A percentile compares a stretch with the other conserved stretches of the same genome.
These are phyloP conservation scores for Microplitis demolitor DNA, from an alignment of 1,140 invertebrate species.

Conservation along the genomic window DNA sequence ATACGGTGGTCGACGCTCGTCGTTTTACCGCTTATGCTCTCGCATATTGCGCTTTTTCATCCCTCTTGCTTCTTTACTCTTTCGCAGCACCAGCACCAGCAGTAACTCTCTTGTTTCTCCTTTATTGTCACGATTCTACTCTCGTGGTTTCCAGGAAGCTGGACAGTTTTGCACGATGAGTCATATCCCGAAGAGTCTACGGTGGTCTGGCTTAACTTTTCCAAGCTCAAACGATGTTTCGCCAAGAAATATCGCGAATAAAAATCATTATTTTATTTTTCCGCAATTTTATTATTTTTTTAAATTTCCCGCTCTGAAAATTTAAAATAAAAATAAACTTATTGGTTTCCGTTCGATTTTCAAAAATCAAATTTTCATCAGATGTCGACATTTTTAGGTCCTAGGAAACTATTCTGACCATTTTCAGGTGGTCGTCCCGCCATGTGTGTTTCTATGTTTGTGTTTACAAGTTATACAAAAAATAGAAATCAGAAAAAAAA, in stretches of 20 bases:
- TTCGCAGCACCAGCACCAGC: neutral
- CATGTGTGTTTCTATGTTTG: too few species aligned
- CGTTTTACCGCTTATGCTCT: constrained; percentile 29
- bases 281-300: too few species aligned
- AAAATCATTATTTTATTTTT: neutral
- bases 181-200: constrained; percentile 3
- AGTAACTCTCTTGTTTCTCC: neutral
- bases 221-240: neutral
- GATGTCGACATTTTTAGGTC: too few species aligned
- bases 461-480: too few species aligned
- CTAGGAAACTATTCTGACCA: too few species aligned
- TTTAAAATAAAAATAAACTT: too few species aligned
- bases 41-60: constrained; percentile 28
- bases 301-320: too few species aligned
- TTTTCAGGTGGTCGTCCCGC: too few species aligned
- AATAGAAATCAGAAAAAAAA: too few species aligned
- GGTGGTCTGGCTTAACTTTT: neutral
- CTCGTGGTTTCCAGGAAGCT: constrained; percentile 22
- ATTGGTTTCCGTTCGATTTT: too few species aligned
- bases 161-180: constrained; percentile 11
- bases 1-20: constrained; percentile 33
- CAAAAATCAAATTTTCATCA: too few species aligned
- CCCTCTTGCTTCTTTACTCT: constrained; percentile 16
- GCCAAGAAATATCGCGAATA: neutral
- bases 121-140: constrained; percentile 22